Conservation (phyloP, 1,140 invertebrate species). For the Elysia chlorotica region DNA sequence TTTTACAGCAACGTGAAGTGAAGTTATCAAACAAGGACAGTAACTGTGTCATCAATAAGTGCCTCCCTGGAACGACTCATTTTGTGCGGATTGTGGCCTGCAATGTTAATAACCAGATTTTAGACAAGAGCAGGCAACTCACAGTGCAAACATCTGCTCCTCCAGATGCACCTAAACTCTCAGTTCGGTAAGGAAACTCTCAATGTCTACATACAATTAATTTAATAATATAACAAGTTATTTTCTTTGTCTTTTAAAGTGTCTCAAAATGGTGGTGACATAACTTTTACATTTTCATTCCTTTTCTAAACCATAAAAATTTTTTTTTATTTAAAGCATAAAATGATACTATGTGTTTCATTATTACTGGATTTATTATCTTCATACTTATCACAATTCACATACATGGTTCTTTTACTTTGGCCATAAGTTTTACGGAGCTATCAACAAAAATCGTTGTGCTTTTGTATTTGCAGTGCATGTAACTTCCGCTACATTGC, state of each 20-base stretch:
- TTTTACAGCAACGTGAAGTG: constrained; percentile 55
- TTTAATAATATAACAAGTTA: too few relatives aligned
- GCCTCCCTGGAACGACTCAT: constrained; percentile 58
- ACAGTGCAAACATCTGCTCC: constrained; percentile 61
- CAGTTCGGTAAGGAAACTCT: constrained; percentile 52
- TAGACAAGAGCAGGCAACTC: constrained; percentile 57
- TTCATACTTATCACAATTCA: too few relatives aligned
- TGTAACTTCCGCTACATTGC: constrained; percentile 63
- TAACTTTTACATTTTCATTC: too few relatives aligned
- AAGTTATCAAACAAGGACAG: constrained; percentile 48
- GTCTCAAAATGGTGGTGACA: too few relatives aligned
- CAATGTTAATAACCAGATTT: constrained; percentile 46
- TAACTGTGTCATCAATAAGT: constrained; percentile 60
- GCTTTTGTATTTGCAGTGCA: constrained; percentile 50
- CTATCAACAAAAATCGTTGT: too few relatives aligned
- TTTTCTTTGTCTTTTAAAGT: too few relatives aligned
- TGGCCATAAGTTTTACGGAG: too few relatives aligned
- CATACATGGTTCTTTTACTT: too few relatives aligned
- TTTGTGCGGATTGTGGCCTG: constrained; percentile 56
- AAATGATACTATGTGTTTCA: neutral
- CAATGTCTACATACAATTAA: too few relatives aligned
- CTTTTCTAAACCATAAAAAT: too few relatives aligned
- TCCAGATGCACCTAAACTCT: constrained; percentile 49
- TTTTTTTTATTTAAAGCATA: neutral
- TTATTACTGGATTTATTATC: too few relatives aligned